Evolutionary conservation across 2,888 invertebrate species (phyloP), one percentile per base, ranked within the genome.

Genomic region (Tipula vernalis): DNA sequence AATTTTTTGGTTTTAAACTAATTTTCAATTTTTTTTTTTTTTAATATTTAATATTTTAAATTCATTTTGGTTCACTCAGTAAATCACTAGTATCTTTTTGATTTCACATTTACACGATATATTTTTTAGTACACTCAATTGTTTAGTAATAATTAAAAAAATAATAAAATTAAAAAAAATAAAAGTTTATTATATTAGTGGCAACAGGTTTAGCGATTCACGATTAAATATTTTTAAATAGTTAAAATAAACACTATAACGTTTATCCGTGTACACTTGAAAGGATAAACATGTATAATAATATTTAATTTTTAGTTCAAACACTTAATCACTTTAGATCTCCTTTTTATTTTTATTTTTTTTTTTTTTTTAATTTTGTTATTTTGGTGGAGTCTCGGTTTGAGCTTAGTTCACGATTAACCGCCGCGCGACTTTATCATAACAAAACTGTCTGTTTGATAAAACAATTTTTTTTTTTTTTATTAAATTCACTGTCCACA

Each of bases 161-260:
- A 13, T 71, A 28, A 71, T 71, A 71, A 18, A 71, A 71, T 71
- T 71, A 71, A 28, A 28, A n/a, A 28, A 86, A 87, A 57, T 57
- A 57, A 85, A 87, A 87, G 86, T 87, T 86, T 86, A 47, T 28
- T 47, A 44, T 41, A 86, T 44, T 86, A 86, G 87, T 86, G 86
- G 87, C 87, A 87, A 87, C 87, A 87, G 87, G 87, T 87, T 86
- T 71, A 84, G 71, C 71, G 28, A 57, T 57, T 2, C 51, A 57
- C 51, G 10, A 71, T 12, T 10, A 8, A 51, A 51, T 51, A 15
- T 44, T 44, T 44, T 44, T 44, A 44, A 28, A 71, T 71, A 71
- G 71, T 71, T 71, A 71, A 71, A 71, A 71, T 71, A 71, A 71
- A 71, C 71, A 71, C 71, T 71, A 28, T 28, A 71, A 28, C 71